Percentiles rank a stretch among this genome's conserved stretches.
These are phyloP conservation scores for Anthonomus grandis DNA, from an alignment of 1,140 invertebrate genomes.

Conservation along the genomic window DNA sequence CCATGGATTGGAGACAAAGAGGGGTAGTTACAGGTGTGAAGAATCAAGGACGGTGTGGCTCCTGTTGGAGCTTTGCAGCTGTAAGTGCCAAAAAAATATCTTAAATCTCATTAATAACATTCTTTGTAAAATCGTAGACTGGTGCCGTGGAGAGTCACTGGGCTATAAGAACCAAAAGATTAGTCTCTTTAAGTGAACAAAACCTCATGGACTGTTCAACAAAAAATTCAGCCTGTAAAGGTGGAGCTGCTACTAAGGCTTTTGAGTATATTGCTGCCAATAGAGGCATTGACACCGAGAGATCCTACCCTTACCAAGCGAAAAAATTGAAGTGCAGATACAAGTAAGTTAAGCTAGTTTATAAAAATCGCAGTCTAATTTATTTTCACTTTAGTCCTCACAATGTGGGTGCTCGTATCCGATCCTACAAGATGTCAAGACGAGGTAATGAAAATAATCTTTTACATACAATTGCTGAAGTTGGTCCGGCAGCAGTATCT, in stretches of 20 bases:
- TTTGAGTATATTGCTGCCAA: conserved; percentile 90
- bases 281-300: conserved; percentile 84
- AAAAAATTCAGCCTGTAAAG: conserved; percentile 89
- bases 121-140: too few relatives aligned
- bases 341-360: too few relatives aligned
- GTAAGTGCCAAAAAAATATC: too few relatives aligned
- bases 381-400: conserved; percentile 3
- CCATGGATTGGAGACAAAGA: conserved; percentile 15
- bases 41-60: conserved; percentile 19
- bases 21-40: conserved; percentile 12
- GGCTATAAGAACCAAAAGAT: conserved; percentile 72
- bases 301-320: conserved; percentile 82
- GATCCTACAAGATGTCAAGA: conserved; percentile 33
- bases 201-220: conserved; percentile 93
- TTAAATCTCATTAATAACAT: too few relatives aligned
- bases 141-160: conserved; percentile 94
- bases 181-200: conserved; percentile 93
- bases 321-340: conserved; percentile 62
- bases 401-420: background rate
- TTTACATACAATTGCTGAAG: conserved; percentile 70
- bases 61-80: conserved; percentile 22
- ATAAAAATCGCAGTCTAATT: too few relatives aligned
- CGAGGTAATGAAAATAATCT: conserved; percentile 46
- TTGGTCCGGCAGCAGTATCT: conserved; percentile 84
- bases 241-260: conserved; percentile 89